phyloP scores from a whole-genome alignment of 2,113 vertebrate genomes.

The Phodopus roborovskii region DNA sequence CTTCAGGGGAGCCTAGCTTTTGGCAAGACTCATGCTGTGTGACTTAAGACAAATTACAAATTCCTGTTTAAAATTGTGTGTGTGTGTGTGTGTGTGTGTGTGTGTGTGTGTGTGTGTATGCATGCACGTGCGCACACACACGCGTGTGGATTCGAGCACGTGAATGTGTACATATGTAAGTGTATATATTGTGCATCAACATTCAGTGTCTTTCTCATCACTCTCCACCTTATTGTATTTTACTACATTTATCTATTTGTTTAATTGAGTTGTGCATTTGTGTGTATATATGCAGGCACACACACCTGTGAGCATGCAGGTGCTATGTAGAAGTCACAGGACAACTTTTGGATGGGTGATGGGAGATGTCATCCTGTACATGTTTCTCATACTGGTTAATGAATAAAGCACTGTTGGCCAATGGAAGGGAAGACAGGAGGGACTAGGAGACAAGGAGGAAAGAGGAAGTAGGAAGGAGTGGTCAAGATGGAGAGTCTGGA shows the following conservation, averaged over 20 bases:
- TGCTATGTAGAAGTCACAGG: background rate
- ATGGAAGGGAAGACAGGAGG: too few species aligned
- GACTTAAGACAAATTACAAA: constrained; percentile 1
- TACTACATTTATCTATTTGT: background rate
- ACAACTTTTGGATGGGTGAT: too few species aligned
- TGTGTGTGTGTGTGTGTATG: background rate
- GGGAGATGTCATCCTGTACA: too few species aligned
- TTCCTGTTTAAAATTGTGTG: background rate
- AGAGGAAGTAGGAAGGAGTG: too few species aligned
- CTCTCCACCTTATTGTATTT: background rate
- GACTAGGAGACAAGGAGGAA: too few species aligned
- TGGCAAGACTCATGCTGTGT: background rate
- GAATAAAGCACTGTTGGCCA: too few species aligned
- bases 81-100: too few species aligned
- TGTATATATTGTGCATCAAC: background rate
- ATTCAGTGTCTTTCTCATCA: background rate
- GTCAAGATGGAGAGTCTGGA: too few species aligned
- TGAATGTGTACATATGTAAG: background rate
- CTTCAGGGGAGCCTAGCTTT: background rate
- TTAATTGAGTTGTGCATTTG: background rate
- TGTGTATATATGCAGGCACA: background rate
- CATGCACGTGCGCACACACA: too few species aligned
- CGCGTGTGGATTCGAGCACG: background rate
- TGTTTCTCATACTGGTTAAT: too few species aligned
- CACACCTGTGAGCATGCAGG: background rate